Base-by-base conservation (phyloP, 2,113 vertebrate genomes). In the Lampris incognitus region DNA sequence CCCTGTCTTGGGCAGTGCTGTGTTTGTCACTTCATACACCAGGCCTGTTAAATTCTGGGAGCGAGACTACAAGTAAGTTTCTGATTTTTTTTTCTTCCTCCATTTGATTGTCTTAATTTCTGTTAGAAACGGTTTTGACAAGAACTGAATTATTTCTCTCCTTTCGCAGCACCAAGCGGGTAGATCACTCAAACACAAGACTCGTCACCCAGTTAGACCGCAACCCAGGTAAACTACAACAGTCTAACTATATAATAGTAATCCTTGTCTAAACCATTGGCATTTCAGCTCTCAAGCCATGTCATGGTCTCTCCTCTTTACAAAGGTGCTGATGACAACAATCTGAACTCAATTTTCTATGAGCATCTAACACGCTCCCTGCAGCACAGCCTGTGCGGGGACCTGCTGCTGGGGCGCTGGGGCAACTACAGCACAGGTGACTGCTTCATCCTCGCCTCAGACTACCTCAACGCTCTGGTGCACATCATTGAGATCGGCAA, bases 401-500 rank as follows among this genome's bases (percentile, higher is more conserved):
- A 97, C 87, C 93, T 97, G 85, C 88, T 95, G 66, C 92, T 97
- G 37, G 96, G 96, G 10, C 96, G 96, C 85, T 97, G 96, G 96
- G 96, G 96, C 59, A 97, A 95, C 90, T 96, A 95, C 57, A 92
- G 91, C 87, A 96, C 96, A 0, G 96, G 96, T 0, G 96, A 97
- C 91, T 97, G 96, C 88, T 97, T 97, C 64, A 96, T 97, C 89
- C 93, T 97, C 56, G 96, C 96, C 66, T 97, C 96, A 0, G 96
- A 97, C 94, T 97, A 97, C 94, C 95, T 97, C 94, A 97, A 97
- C 1, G 96, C 96, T 50, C 93, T 97, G 52, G 96, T 97, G 81
- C 96, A 97, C 94, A 94, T 97, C 85, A 96, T 97, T 0, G 96
- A 97, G 93, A 95, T 97, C 0, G 96, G 96, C 87, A 97, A 97